phyloP scores from a whole-genome alignment of 2,888 invertebrate species.

The Dorcus parallelipipedus region DNA sequence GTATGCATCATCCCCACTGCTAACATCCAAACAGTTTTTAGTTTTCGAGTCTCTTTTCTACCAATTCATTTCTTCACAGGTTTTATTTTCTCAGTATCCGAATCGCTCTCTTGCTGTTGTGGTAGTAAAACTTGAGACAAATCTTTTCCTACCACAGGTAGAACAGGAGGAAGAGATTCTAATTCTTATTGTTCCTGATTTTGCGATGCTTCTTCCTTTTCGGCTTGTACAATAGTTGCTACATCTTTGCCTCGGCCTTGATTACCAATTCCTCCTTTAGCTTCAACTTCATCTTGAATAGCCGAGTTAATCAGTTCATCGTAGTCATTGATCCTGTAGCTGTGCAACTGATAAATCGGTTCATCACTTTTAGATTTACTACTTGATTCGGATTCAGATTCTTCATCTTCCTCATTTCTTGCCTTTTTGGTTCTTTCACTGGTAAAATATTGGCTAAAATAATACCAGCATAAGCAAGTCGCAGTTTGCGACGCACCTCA shows the following conservation, averaged over 20 bases:
- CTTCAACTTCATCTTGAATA: conserved; percentile 74
- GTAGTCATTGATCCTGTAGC: conserved; percentile 87
- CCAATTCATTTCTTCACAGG: conserved; percentile 35
- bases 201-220: conserved; percentile 51
- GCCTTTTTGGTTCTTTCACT: conserved; percentile 40
- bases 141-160: conserved; percentile 19
- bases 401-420: conserved; percentile 36
- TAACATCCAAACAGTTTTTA: conserved; percentile 71
- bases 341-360: conserved; percentile 81
- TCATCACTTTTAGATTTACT: conserved; percentile 57
- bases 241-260: conserved; percentile 88
- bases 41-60: conserved; percentile 67
- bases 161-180: conserved; percentile 23
- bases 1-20: conserved; percentile 64
- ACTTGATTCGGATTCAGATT: conserved; percentile 22
- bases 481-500: conserved; percentile 64
- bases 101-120: conserved; percentile 34
- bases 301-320: conserved; percentile 95
- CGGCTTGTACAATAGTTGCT: conserved; percentile 80
- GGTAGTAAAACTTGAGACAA: conserved; percentile 17
- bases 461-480: conserved; percentile 71
- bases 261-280: conserved; percentile 74
- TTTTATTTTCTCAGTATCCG: conserved; percentile 43
- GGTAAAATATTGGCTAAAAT: conserved; percentile 69
- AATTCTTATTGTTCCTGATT: conserved; percentile 11